Evolutionary conservation across 2,113 vertebrate species (phyloP), one percentile per base, ranked within the genome.

Genomic region (Oryctolagus cuniculus): DNA sequence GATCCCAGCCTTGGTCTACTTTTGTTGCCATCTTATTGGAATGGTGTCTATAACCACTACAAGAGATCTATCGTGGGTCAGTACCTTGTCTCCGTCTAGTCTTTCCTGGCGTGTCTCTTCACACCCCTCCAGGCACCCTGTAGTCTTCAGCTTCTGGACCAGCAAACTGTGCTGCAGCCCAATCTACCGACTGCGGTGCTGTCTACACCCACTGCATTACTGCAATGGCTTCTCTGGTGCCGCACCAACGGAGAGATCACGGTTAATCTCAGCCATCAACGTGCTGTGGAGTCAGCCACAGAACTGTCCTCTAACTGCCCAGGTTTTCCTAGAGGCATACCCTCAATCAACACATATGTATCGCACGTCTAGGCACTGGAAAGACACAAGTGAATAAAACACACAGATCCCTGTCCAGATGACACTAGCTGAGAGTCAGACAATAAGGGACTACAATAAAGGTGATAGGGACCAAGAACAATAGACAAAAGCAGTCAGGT

Each of bases 131-230:
- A 6, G 61, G 24, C 6, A 61, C n/a, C 36, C 66, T 36, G 27
- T 17, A 44, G 10, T 49, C 22, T 0, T 22, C 64, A 24, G 10
- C 9, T 36, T 36, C 11, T 4, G 44, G n/a, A 19, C 22, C 44
- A 15, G 67, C n/a, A 49, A 66, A 55, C 36, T 1, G 17, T 22
- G 22, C n/a, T 6, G 16, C 13, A 1, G 38, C 27, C 82, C 21
- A 4, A 29, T 5, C 17, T 44, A 72, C 17, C 8, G 7, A 84
- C 13, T 7, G 10, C 13, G 1, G 49, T 49, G 34, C 34, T n/a
- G 19, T 25, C 34, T 7, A n/a, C 29, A n/a, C 9, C 29, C 27
- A n/a, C 31, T 0, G 0, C 3, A 16, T 0, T 10, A 31, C 31
- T 63, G 66, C 31, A 12, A 4, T 2, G 5, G 13, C 66, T 81